Evolutionary conservation across 2,888 invertebrate genomes (phyloP).

Genomic region (Drosophila koepferae): DNA sequence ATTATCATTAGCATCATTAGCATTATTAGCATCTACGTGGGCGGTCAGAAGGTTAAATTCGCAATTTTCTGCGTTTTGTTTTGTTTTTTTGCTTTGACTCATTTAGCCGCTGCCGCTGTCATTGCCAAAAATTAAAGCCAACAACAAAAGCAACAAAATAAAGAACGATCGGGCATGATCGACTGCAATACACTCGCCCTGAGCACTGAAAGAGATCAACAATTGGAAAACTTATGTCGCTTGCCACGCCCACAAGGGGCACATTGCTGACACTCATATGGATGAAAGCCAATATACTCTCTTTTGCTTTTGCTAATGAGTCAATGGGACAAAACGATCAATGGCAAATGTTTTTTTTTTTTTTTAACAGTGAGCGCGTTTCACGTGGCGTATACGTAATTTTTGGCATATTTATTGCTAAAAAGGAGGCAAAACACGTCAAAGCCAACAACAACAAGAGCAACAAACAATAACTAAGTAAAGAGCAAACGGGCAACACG

Average conservation of each 20-base stretch:
- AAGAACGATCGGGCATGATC: neutral
- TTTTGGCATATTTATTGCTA: slow-evolving; percentile 52
- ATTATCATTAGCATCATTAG: slow-evolving; percentile 2
- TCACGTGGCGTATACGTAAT: slow-evolving; percentile 72
- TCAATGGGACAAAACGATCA: slow-evolving; percentile 20
- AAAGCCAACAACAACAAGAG: slow-evolving; percentile 42
- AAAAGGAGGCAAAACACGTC: slow-evolving; percentile 27
- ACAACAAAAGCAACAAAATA: slow-evolving; percentile 9
- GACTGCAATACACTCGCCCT: neutral
- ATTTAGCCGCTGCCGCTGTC: slow-evolving; percentile 14
- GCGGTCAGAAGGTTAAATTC: slow-evolving; percentile 62
- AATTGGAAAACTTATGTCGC: too few relatives aligned
- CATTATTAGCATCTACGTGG: slow-evolving; percentile 52
- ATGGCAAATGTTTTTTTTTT: slow-evolving; percentile 39
- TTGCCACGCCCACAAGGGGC: neutral
- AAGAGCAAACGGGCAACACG: slow-evolving; percentile 44
- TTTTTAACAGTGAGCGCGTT: slow-evolving; percentile 28
- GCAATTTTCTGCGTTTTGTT: slow-evolving; percentile 25
- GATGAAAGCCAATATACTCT: neutral
- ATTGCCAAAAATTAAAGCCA: slow-evolving; percentile 20
- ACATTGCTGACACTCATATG: neutral
- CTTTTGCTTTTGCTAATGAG: too few relatives aligned
- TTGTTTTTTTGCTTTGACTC: slow-evolving; percentile 9
- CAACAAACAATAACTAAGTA: slow-evolving; percentile 12
- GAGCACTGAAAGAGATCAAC: neutral